Evolutionary conservation across 2,888 invertebrate genomes (phyloP).

Genomic region (Lycaena phlaeas): DNA sequence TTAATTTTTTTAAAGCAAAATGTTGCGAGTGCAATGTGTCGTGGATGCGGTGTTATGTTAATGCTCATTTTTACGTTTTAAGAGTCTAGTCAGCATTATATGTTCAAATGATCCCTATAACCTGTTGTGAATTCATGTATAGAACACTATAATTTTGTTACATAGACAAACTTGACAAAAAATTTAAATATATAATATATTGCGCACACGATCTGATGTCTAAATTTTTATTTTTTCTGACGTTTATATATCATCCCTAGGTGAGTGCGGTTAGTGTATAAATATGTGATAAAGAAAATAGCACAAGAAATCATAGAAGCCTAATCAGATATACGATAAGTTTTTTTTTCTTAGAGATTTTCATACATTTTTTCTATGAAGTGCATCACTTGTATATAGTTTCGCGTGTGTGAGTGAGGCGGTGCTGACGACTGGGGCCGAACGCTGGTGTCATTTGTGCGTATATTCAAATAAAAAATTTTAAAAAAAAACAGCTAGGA

Average conservation of each 20-base stretch:
- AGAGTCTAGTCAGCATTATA: conserved; percentile 68
- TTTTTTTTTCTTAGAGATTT: conserved; percentile 45
- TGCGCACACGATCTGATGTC: conserved; percentile 1
- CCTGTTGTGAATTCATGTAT: conserved; percentile 2
- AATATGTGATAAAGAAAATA: conserved; percentile 65
- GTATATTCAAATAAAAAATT: no score
- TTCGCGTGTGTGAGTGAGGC: not conserved
- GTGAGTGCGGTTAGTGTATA: conserved; percentile 31
- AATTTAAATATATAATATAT: not conserved
- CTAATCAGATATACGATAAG: conserved; percentile 62
- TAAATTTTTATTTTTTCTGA: conserved; percentile 7
- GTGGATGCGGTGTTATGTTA: conserved; percentile 49
- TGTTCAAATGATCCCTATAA: conserved; percentile 33
- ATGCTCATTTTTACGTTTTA: conserved; percentile 70
- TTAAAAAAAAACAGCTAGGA: no score
- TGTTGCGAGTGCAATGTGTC: conserved; percentile 32
- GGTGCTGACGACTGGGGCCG: not conserved
- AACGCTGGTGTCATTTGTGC: no score
- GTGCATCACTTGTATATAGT: conserved; percentile 7
- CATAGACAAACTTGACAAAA: not conserved
- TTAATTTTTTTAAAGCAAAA: conserved; percentile 11
- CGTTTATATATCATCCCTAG: not conserved
- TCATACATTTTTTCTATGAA: conserved; percentile 25
- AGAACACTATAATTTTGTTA: conserved; percentile 1
- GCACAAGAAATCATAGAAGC: conserved; percentile 67